A percentile compares a stretch with the other conserved stretches of the same genome.
Conservation (phyloP, 2,113 vertebrate genomes). For the Sphaerodactylus townsendi region DNA sequence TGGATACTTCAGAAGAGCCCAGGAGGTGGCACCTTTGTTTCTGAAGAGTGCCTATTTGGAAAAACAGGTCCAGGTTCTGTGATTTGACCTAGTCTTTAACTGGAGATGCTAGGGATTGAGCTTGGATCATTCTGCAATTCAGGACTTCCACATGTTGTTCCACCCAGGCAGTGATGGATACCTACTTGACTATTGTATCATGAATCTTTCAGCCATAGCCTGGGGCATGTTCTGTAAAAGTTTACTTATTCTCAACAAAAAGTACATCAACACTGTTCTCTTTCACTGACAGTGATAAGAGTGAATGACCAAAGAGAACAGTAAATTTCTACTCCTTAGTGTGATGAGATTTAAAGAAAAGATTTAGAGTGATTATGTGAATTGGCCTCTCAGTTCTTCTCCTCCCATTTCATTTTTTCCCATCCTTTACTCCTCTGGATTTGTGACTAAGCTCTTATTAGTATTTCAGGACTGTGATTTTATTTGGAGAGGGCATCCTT, state of each 20-base stretch:
- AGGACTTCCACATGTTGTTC: too few relatives aligned
- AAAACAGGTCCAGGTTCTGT: too few relatives aligned
- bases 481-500: not conserved
- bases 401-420: not conserved
- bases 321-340: not conserved
- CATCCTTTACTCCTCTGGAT: not conserved
- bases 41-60: too few relatives aligned
- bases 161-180: too few relatives aligned
- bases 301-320: not conserved
- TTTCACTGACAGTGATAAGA: not conserved
- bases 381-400: not conserved
- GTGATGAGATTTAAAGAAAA: not conserved
- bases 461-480: constrained; percentile 14
- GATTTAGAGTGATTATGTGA: not conserved
- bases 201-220: too few relatives aligned
- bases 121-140: too few relatives aligned
- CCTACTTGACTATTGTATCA: too few relatives aligned
- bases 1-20: too few relatives aligned
- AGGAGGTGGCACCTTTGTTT: too few relatives aligned
- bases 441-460: constrained; percentile 54
- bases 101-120: too few relatives aligned
- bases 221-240: too few relatives aligned
- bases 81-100: too few relatives aligned
- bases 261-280: not conserved
- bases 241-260: not conserved